Conservation (phyloP, 2,113 vertebrate genomes). For the Tretioscincus oriximinensis region DNA sequence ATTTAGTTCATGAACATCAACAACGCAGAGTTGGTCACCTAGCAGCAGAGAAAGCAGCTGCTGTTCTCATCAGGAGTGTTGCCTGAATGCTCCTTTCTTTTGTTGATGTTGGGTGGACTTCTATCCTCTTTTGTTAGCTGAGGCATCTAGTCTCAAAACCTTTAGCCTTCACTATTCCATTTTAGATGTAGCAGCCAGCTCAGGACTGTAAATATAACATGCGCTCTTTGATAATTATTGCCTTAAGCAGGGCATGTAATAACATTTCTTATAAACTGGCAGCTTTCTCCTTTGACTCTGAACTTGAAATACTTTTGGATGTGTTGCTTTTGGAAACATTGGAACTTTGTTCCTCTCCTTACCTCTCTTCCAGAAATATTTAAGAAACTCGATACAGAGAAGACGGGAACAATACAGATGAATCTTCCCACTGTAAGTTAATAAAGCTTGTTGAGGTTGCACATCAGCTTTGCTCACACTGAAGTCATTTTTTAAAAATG, state of each 20-base stretch:
- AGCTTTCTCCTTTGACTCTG: not conserved
- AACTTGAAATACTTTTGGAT: not conserved
- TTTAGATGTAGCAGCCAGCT: too few relatives aligned
- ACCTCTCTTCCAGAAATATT: constrained; percentile 71
- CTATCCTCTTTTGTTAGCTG: not conserved
- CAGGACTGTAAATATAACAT: not conserved
- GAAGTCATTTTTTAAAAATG: not conserved
- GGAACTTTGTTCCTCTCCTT: not conserved
- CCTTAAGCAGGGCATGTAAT: not conserved
- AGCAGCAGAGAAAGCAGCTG: not conserved
- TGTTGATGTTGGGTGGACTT: not conserved
- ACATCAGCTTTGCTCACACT: not conserved
- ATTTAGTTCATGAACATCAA: too few relatives aligned
- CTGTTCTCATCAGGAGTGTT: too few relatives aligned
- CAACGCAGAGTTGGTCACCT: too few relatives aligned
- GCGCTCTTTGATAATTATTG: not conserved
- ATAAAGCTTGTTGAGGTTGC: not conserved
- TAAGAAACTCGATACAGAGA: constrained; percentile 74
- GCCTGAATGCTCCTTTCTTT: not conserved
- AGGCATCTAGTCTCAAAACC: too few relatives aligned
- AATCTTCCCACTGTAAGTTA: constrained; percentile 73
- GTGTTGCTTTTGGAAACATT: not conserved
- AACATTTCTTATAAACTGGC: fast-evolving
- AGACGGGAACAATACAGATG: constrained; percentile 71
- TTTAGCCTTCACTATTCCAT: too few relatives aligned